Base-by-base conservation (phyloP, 1,140 invertebrate species). In the Grapholita molesta region DNA sequence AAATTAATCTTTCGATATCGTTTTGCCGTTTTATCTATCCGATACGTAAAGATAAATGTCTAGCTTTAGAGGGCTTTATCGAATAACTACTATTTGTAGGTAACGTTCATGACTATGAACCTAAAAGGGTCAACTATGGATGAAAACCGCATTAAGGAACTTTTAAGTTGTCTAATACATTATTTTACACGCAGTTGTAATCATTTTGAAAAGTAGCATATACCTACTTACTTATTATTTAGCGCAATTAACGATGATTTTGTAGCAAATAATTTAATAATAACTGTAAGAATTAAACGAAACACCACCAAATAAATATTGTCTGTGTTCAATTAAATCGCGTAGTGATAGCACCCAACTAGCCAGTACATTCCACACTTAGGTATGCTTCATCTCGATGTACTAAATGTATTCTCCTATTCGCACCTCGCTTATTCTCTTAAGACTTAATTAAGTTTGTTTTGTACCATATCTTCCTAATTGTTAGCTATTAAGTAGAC, bases 301-400 rank as follows among this genome's bases (percentile, higher is more conserved):
- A 78, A 80, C 81, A 85, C 83, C 84, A 86, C 83, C 84, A 85
- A 82, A 77, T 71, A 67, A 77, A 79, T 75, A 76, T 78, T 80
- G 80, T 83, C 85, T 85, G 83, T 85, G 81, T 86, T 87, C 83
- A 86, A 82, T 42, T 72, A 71, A 68, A 70, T 68, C 65, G 68
- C 48, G 64, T 71, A 73, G 67, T 55, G 33, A 30, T 74, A 70
- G 30, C 30, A 21, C 55, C 55, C n/a, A 6, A 28, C 55, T 25
- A 25, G 55, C 25, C 24, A n/a, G 25, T 48, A 48, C 38, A 42
- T 15, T 42, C 12, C 21, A 48, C 55, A 28, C 53, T 28, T 33
- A 33, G 11, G 65, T 15, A 72, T 67, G 70, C 65, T 67, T 75
- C 73, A 70, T 66, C 28, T 67, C 57, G 67, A 53, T 48, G 64